These are phyloP conservation scores for Ovis canadensis DNA, from an alignment of 2,113 vertebrate genomes.

Conservation along the genomic window DNA sequence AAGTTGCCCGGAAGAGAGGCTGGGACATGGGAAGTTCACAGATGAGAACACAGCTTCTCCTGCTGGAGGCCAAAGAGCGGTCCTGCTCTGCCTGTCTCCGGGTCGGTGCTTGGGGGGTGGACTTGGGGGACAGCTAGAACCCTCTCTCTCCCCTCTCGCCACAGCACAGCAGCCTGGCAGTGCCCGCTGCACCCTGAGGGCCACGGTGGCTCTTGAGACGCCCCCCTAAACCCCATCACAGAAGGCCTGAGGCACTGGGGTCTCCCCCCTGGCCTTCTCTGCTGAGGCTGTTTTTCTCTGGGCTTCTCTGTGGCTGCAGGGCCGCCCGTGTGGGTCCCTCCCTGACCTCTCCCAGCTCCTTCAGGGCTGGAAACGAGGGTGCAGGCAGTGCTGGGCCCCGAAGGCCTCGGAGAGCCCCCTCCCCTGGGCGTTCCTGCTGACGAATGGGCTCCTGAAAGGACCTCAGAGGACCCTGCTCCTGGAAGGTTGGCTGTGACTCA, in stretches of 20 bases:
- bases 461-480: neutral
- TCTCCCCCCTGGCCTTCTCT: neutral
- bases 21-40: rapidly evolving
- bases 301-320: neutral
- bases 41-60: neutral
- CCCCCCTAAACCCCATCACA: neutral
- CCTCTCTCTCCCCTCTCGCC: neutral
- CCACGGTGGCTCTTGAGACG: rapidly evolving
- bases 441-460: neutral
- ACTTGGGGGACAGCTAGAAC: neutral
- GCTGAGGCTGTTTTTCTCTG: neutral
- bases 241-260: neutral
- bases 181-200: neutral
- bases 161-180: neutral
- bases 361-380: neutral
- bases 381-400: neutral
- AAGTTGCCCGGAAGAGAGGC: neutral
- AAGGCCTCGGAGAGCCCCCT: neutral
- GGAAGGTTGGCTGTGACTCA: neutral
- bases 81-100: neutral
- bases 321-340: neutral
- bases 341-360: neutral
- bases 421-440: neutral
- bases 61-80: neutral
- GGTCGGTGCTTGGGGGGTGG: neutral